Conservation (phyloP, 2,797 vertebrate species). For the Tragelaphus oryx region DNA sequence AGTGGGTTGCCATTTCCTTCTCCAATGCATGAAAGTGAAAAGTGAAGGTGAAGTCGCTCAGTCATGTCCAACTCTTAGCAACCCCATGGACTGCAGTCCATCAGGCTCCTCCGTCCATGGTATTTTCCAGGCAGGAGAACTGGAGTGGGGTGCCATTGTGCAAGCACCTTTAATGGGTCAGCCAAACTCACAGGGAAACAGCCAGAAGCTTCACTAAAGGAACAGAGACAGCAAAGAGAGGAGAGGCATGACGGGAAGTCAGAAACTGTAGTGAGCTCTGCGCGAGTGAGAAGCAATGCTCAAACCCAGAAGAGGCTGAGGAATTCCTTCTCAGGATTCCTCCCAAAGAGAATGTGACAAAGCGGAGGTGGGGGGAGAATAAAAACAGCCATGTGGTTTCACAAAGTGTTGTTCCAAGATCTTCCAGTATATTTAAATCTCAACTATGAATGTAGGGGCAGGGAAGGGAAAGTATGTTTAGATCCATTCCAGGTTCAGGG, state of each 20-base stretch:
- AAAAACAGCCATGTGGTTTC: not conserved
- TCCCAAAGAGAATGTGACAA: slow-evolving; percentile 43
- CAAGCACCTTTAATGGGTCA: not conserved
- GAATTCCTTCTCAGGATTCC: not conserved
- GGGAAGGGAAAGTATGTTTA: not conserved
- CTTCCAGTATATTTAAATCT: slow-evolving; percentile 43
- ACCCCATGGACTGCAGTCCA: too few relatives aligned
- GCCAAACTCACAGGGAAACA: not conserved
- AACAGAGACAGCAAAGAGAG: not conserved
- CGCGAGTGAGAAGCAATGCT: not conserved
- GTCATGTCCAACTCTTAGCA: too few relatives aligned
- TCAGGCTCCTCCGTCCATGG: too few relatives aligned
- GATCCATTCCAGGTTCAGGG: not conserved
- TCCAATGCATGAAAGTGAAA: too few relatives aligned
- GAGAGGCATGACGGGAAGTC: not conserved
- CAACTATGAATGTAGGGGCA: slow-evolving; percentile 7
- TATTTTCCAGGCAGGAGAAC: too few relatives aligned
- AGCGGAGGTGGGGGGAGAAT: not conserved
- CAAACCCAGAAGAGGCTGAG: not conserved
- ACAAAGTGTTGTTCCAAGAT: slow-evolving; percentile 32
- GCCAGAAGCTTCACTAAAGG: not conserved
- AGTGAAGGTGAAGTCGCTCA: too few relatives aligned
- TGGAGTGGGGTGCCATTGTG: not conserved
- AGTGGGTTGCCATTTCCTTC: too few relatives aligned
- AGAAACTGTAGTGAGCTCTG: not conserved